These are phyloP conservation scores for Lithophane semibrunnea DNA, from an alignment of 2,888 invertebrate species.

Conservation along the genomic window DNA sequence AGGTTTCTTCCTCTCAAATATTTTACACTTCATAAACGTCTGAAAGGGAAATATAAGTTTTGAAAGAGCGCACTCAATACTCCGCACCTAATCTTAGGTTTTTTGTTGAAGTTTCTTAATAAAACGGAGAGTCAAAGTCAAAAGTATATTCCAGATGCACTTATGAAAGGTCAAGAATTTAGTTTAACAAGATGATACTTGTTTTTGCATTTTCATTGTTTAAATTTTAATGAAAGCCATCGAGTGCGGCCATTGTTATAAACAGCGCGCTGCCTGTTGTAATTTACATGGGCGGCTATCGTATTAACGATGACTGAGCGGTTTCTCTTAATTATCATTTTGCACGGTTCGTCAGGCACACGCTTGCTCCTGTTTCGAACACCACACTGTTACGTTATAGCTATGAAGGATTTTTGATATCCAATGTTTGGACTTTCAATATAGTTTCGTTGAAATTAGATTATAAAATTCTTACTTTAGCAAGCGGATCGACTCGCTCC, in stretches of 20 bases:
- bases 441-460: slow-evolving; percentile 1
- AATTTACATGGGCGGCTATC: slow-evolving; percentile 88
- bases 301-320: slow-evolving; percentile 89
- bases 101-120: slow-evolving; percentile 64
- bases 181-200: slow-evolving; percentile 56
- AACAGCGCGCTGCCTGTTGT: slow-evolving; percentile 78
- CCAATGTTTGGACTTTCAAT: slow-evolving; percentile 17
- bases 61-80: slow-evolving; percentile 34
- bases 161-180: slow-evolving; percentile 33
- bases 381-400: slow-evolving; percentile 50
- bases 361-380: slow-evolving; percentile 77
- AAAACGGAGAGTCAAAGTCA: slow-evolving; percentile 36
- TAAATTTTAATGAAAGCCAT: slow-evolving; percentile 85
- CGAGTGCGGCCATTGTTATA: slow-evolving; percentile 84
- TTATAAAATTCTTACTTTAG: neutral
- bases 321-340: slow-evolving; percentile 90
- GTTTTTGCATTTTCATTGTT: slow-evolving; percentile 77
- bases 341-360: slow-evolving; percentile 88
- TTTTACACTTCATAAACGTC: slow-evolving; percentile 67
- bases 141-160: slow-evolving; percentile 27
- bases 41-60: slow-evolving; percentile 40
- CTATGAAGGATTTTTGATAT: slow-evolving; percentile 41
- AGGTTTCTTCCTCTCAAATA: slow-evolving; percentile 63
- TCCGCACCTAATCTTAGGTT: slow-evolving; percentile 30
- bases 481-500: neutral